Conservation (phyloP, 2,888 invertebrate genomes). For the Cheilosia soror region DNA sequence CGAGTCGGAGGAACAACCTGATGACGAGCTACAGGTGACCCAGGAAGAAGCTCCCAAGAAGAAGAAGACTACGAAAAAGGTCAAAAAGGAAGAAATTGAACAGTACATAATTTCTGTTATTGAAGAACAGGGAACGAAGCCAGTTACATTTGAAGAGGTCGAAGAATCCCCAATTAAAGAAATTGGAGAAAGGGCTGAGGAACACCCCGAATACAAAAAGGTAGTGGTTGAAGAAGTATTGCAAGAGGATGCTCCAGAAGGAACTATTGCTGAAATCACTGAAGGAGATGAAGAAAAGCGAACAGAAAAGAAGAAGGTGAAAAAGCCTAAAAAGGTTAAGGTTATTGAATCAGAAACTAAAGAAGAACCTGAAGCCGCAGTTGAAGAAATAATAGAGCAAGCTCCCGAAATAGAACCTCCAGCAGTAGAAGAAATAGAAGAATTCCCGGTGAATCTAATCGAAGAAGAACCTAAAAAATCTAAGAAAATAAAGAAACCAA, state of each 20-base stretch:
- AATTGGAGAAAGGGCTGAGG: conserved; percentile 24
- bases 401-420: conserved; percentile 78
- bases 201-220: conserved; percentile 33
- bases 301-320: conserved; percentile 59
- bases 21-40: conserved; percentile 72
- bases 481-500: conserved; percentile 76
- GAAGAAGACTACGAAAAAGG: conserved; percentile 71
- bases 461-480: conserved; percentile 75
- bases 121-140: conserved; percentile 78
- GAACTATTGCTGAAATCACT: conserved; percentile 70
- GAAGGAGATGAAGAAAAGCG: conserved; percentile 20
- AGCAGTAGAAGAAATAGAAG: conserved; percentile 77
- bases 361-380: conserved; percentile 82
- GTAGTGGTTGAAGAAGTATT: conserved; percentile 52
- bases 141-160: conserved; percentile 57
- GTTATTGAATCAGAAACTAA: conserved; percentile 78
- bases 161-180: conserved; percentile 23
- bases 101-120: conserved; percentile 80
- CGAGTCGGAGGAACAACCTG: conserved; percentile 78
- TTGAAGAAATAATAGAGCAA: conserved; percentile 77
- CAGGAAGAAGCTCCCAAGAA: conserved; percentile 51
- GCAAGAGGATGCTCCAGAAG: conserved; percentile 60
- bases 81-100: conserved; percentile 73
- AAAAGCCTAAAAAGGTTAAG: conserved; percentile 83
- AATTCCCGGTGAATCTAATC: conserved; percentile 78